Evolutionary conservation across 2,888 invertebrate species (phyloP).

Genomic region (Drosophila meridiana): DNA sequence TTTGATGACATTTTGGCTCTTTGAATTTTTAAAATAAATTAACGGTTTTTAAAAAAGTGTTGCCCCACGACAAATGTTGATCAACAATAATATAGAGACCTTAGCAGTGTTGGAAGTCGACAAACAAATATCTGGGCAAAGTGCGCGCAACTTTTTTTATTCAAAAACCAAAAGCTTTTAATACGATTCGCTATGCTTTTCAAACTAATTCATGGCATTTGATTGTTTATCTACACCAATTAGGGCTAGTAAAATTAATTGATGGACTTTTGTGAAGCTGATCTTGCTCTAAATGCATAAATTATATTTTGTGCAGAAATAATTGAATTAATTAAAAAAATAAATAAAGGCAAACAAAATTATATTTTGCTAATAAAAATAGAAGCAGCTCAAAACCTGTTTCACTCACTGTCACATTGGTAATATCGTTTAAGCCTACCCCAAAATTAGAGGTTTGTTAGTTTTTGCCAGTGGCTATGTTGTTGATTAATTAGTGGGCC

Average conservation of each 20-base stretch:
- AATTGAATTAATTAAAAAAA: background rate
- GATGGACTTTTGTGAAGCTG: conserved; percentile 34
- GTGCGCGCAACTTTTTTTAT: conserved; percentile 36
- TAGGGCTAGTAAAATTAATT: conserved; percentile 37
- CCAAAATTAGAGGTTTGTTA: conserved; percentile 3
- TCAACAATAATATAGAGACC: background rate
- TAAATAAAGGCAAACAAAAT: background rate
- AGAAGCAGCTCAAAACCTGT: conserved; percentile 14
- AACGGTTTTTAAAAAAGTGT: conserved; percentile 2
- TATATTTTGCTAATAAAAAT: background rate
- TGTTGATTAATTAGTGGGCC: conserved; percentile 41
- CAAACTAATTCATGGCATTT: conserved; percentile 17
- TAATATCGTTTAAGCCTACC: conserved; percentile 24
- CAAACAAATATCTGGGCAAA: background rate
- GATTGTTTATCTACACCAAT: conserved; percentile 37
- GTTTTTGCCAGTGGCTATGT: conserved; percentile 15
- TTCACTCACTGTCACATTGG: conserved; percentile 11
- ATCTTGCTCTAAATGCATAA: conserved; percentile 14
- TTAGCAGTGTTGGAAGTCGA: conserved; percentile 8
- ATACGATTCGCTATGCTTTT: conserved; percentile 20
- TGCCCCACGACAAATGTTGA: conserved; percentile 8
- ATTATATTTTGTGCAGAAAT: conserved; percentile 20
- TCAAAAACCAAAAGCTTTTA: conserved; percentile 21
- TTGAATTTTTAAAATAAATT: background rate
- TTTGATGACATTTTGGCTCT: too few relatives aligned